Base-by-base conservation (phyloP, 2,113 vertebrate genomes). In the Mesembrinibis cayennensis region DNA sequence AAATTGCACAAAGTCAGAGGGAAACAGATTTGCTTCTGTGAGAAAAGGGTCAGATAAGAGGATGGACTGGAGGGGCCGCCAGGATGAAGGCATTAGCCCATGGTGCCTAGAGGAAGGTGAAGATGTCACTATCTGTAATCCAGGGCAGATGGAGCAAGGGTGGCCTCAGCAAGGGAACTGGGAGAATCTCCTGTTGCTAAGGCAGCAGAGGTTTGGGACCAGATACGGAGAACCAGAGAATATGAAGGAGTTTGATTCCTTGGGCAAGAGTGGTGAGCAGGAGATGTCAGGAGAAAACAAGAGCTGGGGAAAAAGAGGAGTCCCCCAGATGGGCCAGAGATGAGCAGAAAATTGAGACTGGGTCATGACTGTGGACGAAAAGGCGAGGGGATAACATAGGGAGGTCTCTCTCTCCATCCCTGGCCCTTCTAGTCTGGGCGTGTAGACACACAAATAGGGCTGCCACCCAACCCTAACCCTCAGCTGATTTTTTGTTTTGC, bases 371-470 rank as follows among this genome's bases (percentile, higher is more conserved):
- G 30, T 34, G 27, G 27, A 74, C 18, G 22, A 53, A 27, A 84
- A 67, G 53, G 45, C 15, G 5, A 70, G 13, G 19, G 11, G 19
- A 17, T 29, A 78, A 10, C 22, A 58, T 0, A 71, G 8, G 22
- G 47, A 79, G 9, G 7, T 50, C 6, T 81, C 27, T 38, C 15
- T 70, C 23, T 19, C 50, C 45, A 34, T 42, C 27, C 16, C 32
- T 82, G 34, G 3, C 32, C 47, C 55, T 82, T 76, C 61, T 50
- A 69, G 32, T 55, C 52, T 27, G 38, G 6, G 21, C 6, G 3
- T 36, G 6, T 18, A 34, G 34, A 77, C 38, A 77, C 40, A 76
- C 6, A 62, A 0, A 0, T 1, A 62, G 22, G 10, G 40, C 8
- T 73, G 23, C 36, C 23, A 65, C 23, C 6, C 45, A 83, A 50